Percentiles rank a stretch among this genome's conserved stretches.
These are phyloP conservation scores for Camponotus pennsylvanicus DNA, from an alignment of 1,140 invertebrate genomes.

Conservation along the genomic window DNA sequence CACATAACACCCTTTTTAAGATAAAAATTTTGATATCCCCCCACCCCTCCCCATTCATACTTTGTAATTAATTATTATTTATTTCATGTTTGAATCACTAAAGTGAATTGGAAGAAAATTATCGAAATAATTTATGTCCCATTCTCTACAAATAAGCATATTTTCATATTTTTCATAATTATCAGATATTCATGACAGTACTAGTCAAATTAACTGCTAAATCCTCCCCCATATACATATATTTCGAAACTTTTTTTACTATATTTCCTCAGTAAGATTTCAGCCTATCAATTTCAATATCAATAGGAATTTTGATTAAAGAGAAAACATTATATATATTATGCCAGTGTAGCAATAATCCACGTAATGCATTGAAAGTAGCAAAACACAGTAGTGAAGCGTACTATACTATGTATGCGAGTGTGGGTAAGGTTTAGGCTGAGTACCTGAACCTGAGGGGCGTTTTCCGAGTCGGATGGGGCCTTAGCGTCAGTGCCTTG, in stretches of 20 bases:
- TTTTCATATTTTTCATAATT: not conserved
- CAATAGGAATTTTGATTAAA: constrained; percentile 17
- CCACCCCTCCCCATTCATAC: constrained; percentile 70
- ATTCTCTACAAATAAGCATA: constrained; percentile 6
- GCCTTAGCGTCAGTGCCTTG: constrained; percentile 85
- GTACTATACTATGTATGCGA: constrained; percentile 74
- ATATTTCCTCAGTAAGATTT: constrained; percentile 70
- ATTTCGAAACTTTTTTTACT: constrained; percentile 31
- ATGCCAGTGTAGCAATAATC: constrained; percentile 63
- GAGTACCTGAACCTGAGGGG: constrained; percentile 85
- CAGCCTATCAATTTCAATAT: constrained; percentile 63
- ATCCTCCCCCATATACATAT: constrained; percentile 16
- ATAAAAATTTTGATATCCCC: constrained; percentile 69
- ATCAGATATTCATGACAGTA: not conserved
- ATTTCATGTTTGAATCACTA: constrained; percentile 7
- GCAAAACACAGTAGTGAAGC: constrained; percentile 73
- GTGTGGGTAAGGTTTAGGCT: constrained; percentile 83
- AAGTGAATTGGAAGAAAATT: constrained; percentile 23
- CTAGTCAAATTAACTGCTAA: constrained; percentile 16
- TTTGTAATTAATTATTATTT: constrained; percentile 50
- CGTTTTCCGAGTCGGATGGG: constrained; percentile 85
- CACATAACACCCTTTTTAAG: constrained; percentile 85
- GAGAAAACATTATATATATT: constrained; percentile 15
- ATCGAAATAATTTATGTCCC: constrained; percentile 3
- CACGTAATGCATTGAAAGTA: constrained; percentile 62